phyloP scores from a whole-genome alignment of 2,797 vertebrate genomes.

The Phoeniculus purpureus region DNA sequence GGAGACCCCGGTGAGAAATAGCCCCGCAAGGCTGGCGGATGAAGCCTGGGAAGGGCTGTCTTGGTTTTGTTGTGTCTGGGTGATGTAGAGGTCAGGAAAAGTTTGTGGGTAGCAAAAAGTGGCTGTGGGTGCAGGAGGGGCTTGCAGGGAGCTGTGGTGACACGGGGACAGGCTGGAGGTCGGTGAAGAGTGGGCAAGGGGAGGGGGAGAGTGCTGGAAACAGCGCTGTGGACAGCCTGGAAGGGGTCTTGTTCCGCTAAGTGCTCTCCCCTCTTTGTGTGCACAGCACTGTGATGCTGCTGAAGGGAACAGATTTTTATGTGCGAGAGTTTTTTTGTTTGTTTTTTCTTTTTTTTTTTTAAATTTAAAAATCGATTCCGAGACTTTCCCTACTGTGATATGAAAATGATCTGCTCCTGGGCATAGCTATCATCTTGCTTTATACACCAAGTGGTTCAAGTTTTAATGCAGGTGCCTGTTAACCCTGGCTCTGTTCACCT shows the following conservation, averaged over 20 bases:
- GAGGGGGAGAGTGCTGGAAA: background rate
- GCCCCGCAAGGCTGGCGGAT: background rate
- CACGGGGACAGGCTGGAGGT: background rate
- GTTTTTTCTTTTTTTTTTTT: background rate
- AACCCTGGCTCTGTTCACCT: background rate
- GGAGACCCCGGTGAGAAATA: background rate
- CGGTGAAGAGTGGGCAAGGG: background rate
- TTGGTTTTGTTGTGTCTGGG: fast-evolving
- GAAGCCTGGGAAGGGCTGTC: background rate
- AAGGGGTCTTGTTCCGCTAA: fast-evolving
- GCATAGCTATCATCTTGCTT: background rate
- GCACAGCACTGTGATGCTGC: fast-evolving
- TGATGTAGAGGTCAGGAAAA: background rate
- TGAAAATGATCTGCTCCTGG: background rate
- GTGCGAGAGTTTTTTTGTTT: too few species aligned
- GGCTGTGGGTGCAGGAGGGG: background rate
- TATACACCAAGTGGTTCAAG: background rate
- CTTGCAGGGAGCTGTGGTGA: background rate
- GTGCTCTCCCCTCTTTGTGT: background rate
- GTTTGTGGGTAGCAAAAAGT: background rate
- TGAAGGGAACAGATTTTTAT: background rate
- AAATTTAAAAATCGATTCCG: background rate
- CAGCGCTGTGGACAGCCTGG: background rate
- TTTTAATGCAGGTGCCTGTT: fast-evolving
- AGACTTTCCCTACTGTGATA: background rate